Evolutionary conservation across 2,113 vertebrate species (phyloP).

Genomic region (Centrocercus urophasianus): DNA sequence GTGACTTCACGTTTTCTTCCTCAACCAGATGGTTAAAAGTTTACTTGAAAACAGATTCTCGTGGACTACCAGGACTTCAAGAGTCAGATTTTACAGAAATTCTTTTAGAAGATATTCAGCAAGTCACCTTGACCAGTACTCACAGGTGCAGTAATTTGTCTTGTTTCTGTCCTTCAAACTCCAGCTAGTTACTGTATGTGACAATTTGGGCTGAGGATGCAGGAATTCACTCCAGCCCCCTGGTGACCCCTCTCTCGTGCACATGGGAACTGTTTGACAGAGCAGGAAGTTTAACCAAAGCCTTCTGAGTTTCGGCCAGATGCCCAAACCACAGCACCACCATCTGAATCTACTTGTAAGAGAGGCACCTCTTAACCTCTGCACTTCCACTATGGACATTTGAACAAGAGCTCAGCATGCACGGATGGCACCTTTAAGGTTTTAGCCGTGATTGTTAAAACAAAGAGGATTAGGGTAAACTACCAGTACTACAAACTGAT

Average conservation of each 20-base stretch:
- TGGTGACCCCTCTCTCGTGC: background rate
- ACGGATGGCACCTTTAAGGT: background rate
- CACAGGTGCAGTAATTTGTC: background rate
- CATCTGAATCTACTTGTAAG: background rate
- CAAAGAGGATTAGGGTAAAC: constrained; percentile 3
- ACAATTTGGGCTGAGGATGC: background rate
- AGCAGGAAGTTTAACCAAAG: background rate
- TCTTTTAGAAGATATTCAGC: background rate
- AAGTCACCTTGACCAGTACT: background rate
- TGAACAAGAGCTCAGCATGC: background rate
- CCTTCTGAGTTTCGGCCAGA: background rate
- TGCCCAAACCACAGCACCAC: background rate
- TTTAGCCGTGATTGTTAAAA: background rate
- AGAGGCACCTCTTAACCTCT: background rate
- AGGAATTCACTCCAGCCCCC: background rate
- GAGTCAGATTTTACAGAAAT: background rate
- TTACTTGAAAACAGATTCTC: background rate
- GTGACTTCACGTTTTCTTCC: background rate
- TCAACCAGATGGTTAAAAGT: background rate
- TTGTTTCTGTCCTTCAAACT: background rate
- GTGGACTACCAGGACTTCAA: background rate
- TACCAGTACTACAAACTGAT: background rate
- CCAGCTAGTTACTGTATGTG: rapidly evolving
- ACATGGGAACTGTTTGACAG: background rate
- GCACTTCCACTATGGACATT: background rate